Conservation (phyloP, 2,888 invertebrate species). For the Prostheceraeus crozeri region DNA sequence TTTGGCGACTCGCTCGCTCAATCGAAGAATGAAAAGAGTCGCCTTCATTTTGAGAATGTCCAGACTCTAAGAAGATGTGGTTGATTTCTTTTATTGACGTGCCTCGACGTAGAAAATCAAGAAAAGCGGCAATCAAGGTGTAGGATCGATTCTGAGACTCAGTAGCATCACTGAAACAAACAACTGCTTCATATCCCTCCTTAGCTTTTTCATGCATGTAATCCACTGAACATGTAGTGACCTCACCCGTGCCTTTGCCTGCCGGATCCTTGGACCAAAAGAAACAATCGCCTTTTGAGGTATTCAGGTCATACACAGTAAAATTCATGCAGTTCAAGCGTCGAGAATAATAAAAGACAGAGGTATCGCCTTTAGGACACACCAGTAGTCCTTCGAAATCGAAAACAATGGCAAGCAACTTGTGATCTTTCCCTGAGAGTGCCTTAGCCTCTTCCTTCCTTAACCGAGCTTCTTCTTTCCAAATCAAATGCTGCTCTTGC, state of each 20-base stretch:
- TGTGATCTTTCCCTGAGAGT: not conserved
- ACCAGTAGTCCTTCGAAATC: constrained; percentile 7
- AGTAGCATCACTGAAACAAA: not conserved
- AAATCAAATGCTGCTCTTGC: too few species aligned
- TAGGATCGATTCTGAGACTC: too few species aligned
- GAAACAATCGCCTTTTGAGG: not conserved
- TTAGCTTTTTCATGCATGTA: not conserved
- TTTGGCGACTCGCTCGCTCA: not conserved
- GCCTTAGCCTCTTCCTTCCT: not conserved
- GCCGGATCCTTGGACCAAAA: constrained; percentile 9
- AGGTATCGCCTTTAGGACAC: constrained; percentile 5
- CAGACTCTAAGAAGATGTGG: constrained; percentile 1
- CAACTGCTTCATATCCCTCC: not conserved
- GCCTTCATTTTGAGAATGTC: constrained; percentile 6
- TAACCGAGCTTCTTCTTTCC: constrained; percentile 9
- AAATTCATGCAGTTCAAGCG: constrained; percentile 3
- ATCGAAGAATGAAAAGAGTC: constrained; percentile 4
- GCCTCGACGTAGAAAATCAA: not conserved
- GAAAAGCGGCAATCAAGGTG: not conserved
- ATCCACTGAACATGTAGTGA: not conserved
- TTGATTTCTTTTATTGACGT: not conserved
- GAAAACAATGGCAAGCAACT: not conserved
- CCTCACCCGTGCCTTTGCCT: not conserved
- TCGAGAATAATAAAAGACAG: constrained; percentile 1
- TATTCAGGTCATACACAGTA: too few species aligned